Conservation (phyloP, 2,797 vertebrate species). For the Enteromius trimaculatus region DNA sequence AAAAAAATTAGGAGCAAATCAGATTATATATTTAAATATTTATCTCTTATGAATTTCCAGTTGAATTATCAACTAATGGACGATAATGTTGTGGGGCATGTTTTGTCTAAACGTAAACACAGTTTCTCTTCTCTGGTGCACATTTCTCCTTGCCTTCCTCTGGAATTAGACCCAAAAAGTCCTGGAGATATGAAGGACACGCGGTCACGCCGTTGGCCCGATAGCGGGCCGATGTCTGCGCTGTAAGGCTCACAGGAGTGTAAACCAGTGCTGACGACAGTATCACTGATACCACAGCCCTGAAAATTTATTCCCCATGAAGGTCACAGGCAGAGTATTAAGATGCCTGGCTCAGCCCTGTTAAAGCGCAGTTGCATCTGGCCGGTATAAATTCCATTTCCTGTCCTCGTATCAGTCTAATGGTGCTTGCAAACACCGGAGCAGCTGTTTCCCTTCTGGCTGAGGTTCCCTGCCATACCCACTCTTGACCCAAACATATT, state of each 20-base stretch:
- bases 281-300: conserved; percentile 40
- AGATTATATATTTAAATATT: not conserved
- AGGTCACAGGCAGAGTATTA: conserved; percentile 72
- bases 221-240: conserved; percentile 14
- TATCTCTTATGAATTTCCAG: not conserved
- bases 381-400: conserved; percentile 72
- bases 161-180: conserved; percentile 9
- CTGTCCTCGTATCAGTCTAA: conserved; percentile 68
- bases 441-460: conserved; percentile 77
- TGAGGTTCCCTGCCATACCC: conserved; percentile 46
- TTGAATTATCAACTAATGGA: not conserved
- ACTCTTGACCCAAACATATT: conserved; percentile 52
- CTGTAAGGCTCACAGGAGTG: conserved; percentile 26
- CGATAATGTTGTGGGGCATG: not conserved
- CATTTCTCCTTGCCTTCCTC: not conserved
- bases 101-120: not conserved
- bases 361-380: conserved; percentile 52
- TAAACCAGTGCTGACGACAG: conserved; percentile 45
- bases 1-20: not conserved
- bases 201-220: conserved; percentile 5
- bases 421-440: conserved; percentile 67
- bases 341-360: conserved; percentile 58
- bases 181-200: conserved; percentile 30
- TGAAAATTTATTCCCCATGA: conserved; percentile 62
- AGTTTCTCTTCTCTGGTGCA: not conserved